Evolutionary conservation across 2,888 invertebrate genomes (phyloP).

Genomic region (Nomada ruficornis): DNA sequence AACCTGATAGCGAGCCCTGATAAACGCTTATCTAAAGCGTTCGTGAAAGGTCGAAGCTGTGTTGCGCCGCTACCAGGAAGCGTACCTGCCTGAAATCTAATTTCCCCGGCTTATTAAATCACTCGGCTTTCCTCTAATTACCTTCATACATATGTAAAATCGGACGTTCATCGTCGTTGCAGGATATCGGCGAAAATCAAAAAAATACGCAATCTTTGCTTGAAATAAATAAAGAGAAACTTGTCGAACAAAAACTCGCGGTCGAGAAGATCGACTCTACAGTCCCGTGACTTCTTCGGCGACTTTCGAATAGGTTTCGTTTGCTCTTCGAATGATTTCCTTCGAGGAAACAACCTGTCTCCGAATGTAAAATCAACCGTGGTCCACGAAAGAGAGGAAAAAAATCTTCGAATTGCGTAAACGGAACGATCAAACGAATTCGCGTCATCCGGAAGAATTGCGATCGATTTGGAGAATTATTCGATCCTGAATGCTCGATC

Average conservation of each 20-base stretch:
- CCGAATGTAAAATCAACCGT: neutral
- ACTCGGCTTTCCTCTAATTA: slow-evolving; percentile 22
- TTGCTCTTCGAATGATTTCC: too few relatives aligned
- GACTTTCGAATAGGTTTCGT: slow-evolving; percentile 7
- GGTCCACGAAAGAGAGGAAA: neutral
- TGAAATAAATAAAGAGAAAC: neutral
- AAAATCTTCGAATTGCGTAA: neutral
- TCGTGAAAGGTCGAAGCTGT: slow-evolving; percentile 41
- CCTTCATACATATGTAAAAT: neutral
- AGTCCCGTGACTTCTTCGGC: neutral
- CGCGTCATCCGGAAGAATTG: neutral
- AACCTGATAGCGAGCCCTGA: slow-evolving; percentile 26
- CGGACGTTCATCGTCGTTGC: neutral
- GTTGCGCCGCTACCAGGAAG: slow-evolving; percentile 22
- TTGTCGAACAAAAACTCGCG: neutral
- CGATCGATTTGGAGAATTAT: neutral
- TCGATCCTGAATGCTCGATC: slow-evolving; percentile 1
- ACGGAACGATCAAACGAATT: neutral
- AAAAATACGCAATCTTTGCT: neutral
- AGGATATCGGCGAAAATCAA: too few relatives aligned
- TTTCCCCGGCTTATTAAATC: slow-evolving; percentile 33
- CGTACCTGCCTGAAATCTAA: slow-evolving; percentile 15
- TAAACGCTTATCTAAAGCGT: slow-evolving; percentile 36
- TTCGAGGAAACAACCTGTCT: too few relatives aligned
- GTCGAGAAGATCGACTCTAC: neutral